A percentile compares a stretch with the other conserved stretches of the same genome.
Evolutionary conservation across 2,113 vertebrate species (phyloP).

Genomic region (Podilymbus podiceps): DNA sequence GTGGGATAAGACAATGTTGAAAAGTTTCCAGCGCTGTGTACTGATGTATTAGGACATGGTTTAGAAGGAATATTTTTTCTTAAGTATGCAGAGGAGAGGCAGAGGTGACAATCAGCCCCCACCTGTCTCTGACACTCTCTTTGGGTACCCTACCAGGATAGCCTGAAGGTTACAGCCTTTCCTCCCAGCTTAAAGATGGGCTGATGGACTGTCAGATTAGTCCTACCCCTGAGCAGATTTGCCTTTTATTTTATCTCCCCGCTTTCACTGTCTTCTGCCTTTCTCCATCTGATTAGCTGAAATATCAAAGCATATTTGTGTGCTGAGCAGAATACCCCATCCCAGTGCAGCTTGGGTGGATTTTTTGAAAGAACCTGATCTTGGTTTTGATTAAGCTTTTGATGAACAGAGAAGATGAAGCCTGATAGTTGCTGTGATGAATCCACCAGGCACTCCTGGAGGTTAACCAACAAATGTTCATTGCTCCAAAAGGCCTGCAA

Average conservation of each 20-base stretch:
- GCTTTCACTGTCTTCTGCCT: background rate
- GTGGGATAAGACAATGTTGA: background rate
- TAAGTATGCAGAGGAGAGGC: background rate
- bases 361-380: background rate
- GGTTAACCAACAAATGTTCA: accelerated
- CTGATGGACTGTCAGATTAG: background rate
- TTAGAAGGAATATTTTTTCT: background rate
- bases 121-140: background rate
- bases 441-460: background rate
- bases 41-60: background rate
- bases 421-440: background rate
- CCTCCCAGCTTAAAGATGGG: background rate
- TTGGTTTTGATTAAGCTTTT: background rate
- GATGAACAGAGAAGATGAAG: background rate
- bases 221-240: background rate
- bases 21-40: background rate
- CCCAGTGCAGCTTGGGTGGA: background rate
- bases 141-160: background rate
- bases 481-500: background rate
- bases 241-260: background rate
- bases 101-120: background rate
- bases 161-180: background rate
- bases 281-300: background rate
- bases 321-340: background rate
- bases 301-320: background rate